Conservation (phyloP, 2,113 vertebrate genomes). For the Hippopotamus amphibius region DNA sequence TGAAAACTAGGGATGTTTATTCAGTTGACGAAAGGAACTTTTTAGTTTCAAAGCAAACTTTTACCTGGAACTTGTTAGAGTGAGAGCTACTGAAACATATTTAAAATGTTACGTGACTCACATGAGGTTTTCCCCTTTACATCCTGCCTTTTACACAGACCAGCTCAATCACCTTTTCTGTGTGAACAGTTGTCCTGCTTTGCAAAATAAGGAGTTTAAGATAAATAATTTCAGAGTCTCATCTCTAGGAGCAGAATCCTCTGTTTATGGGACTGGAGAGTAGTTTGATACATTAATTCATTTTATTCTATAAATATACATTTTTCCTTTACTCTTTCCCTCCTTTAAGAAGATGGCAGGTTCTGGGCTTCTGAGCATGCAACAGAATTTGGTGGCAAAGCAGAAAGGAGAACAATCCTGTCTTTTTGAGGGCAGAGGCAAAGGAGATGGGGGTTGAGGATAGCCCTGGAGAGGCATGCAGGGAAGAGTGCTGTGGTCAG, state of each 20-base stretch:
- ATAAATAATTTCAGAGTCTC: neutral
- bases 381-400: neutral
- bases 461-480: neutral
- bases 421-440: neutral
- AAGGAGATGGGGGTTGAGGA: neutral
- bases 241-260: neutral
- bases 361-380: neutral
- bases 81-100: neutral
- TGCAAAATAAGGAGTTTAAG: neutral
- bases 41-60: neutral
- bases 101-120: neutral
- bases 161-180: neutral
- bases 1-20: neutral
- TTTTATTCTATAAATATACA: neutral
- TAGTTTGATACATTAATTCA: neutral
- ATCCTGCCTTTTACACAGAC: neutral
- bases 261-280: neutral
- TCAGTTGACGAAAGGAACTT: conserved; percentile 8
- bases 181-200: neutral
- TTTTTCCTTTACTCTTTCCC: neutral
- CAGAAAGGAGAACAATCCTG: neutral
- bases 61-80: neutral
- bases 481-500: neutral
- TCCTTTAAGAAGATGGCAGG: neutral
- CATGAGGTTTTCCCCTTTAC: neutral